Base-by-base conservation (phyloP, 2,888 invertebrate genomes). In the Sphinx pinastri region DNA sequence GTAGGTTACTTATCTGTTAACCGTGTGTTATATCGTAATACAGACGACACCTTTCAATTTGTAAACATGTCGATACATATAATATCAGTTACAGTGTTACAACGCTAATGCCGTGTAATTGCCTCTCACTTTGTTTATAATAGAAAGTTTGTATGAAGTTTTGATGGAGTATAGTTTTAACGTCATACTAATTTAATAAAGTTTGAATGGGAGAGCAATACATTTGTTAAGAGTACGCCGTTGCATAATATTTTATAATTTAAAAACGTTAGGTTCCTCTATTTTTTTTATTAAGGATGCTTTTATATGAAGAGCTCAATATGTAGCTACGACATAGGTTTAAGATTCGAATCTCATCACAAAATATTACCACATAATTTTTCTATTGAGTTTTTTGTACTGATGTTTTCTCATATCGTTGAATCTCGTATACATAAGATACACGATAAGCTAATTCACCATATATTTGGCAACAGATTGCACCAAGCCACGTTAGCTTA, bases 21-120 rank as follows among this genome's bases (percentile, higher is more conserved):
- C 12, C 47, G 3, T 3, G 59, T 59, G 45, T 60, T 16, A 47
- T 47, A 16, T 16, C 10, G 47, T 6, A 47, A 47, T 38, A 38
- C 38, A 38, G 38, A 38, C 60, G 38, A 38, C 60, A 60, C 45
- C 47, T 60, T 47, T 47, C 45, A 31, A 59, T 59, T 60, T 60
- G 12, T 60, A 16, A 60, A 60, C 16, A 60, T 38, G 47, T 12
- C 45, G 47, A 16, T 47, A 47, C 45, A 12, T 60, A 7, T 38
- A 38, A 38, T 38, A 47, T 60, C 16, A 60, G 5, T 60, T 47
- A 16, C 16, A n/a, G 38, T 38, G 38, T 38, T n/a, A n/a, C n/a
- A 38, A n/a, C 38, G 59, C n/a, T 45, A 47, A 60, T 47, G n/a
- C 45, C 1, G 45, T 60, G 55, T 55, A 19, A 19, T 60, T 45